Percentiles rank a stretch among this genome's conserved stretches.
Evolutionary conservation across 1,140 invertebrate genomes (phyloP).

Genomic region (Drosophila sucinea): DNA sequence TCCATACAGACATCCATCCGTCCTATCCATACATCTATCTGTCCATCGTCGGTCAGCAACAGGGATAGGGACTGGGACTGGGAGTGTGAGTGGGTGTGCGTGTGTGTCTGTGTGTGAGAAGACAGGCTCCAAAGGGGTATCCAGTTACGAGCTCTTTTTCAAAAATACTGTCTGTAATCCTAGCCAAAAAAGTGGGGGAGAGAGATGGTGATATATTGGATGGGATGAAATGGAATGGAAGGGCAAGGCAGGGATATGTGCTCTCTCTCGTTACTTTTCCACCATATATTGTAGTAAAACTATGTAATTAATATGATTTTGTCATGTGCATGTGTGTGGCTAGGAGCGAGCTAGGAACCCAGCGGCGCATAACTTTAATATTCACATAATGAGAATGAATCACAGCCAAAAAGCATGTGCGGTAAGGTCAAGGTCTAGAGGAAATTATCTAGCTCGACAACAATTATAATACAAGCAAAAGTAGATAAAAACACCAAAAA

Average conservation of each 20-base stretch:
- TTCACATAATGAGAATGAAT: slow-evolving; percentile 3
- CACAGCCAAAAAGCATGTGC: neutral
- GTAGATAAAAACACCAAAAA: neutral
- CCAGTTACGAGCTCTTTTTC: neutral
- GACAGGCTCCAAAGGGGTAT: neutral
- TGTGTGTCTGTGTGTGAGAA: no score
- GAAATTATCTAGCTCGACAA: slow-evolving; percentile 50
- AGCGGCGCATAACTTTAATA: neutral
- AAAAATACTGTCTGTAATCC: no score
- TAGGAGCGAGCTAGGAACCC: neutral
- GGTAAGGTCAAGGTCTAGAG: slow-evolving; percentile 37
- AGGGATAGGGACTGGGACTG: neutral
- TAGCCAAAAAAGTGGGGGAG: no score
- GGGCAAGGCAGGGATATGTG: no score
- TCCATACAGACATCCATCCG: neutral
- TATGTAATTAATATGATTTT: slow-evolving; percentile 9
- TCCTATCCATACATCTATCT: neutral
- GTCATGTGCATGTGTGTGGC: neutral
- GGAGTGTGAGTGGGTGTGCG: neutral
- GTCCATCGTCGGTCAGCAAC: neutral
- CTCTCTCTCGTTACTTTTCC: neutral
- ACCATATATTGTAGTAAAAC: neutral
- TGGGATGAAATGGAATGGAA: neutral
- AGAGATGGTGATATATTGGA: neutral
- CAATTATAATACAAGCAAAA: slow-evolving; percentile 43